Conservation (phyloP, 2,888 invertebrate species). For the Eucera pruinosa region DNA sequence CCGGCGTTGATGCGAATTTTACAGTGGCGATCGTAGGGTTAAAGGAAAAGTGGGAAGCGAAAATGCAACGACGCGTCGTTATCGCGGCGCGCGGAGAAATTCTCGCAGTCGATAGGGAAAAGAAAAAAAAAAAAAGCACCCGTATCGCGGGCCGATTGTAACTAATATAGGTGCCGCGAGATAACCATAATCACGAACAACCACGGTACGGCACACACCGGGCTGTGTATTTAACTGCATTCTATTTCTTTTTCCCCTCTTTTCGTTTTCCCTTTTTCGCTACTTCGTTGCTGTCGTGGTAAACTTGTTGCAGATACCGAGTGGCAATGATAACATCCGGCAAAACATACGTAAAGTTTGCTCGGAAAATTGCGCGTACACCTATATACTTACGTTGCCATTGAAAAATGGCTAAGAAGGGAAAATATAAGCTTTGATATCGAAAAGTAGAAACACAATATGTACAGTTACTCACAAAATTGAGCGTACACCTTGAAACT, state of each 20-base stretch:
- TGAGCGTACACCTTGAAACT: no score
- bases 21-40: background rate
- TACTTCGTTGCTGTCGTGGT: background rate
- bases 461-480: no score
- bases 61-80: constrained; percentile 1
- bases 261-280: no score
- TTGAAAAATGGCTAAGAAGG: no score
- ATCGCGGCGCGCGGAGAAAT: constrained; percentile 17
- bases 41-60: no score
- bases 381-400: no score
- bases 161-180: constrained; percentile 56
- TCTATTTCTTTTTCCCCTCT: constrained; percentile 5
- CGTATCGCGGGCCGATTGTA: constrained; percentile 60
- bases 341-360: constrained; percentile 8
- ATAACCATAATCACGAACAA: constrained; percentile 54
- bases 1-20: background rate
- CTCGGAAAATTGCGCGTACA: no score
- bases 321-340: constrained; percentile 31
- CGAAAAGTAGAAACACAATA: no score
- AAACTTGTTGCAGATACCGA: constrained; percentile 11
- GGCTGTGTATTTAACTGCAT: constrained; percentile 25
- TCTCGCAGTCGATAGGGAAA: constrained; percentile 19
- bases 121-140: no score
- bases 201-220: constrained; percentile 2
- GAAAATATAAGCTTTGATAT: no score